Percentiles rank a stretch among this genome's conserved stretches.
These are phyloP conservation scores for Eristalis pertinax DNA, from an alignment of 2,888 invertebrate species.

Conservation along the genomic window DNA sequence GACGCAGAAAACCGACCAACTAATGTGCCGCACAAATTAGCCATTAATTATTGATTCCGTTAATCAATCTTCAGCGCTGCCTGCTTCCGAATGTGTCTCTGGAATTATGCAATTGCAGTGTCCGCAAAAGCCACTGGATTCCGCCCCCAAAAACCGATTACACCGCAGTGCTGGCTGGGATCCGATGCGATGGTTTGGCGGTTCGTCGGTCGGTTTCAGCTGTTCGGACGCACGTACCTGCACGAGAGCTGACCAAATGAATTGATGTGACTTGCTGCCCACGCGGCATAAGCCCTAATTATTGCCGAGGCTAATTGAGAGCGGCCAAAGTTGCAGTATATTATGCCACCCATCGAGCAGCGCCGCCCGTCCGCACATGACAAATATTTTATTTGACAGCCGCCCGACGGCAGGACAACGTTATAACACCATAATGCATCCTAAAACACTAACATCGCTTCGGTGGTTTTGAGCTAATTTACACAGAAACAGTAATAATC, in stretches of 20 bases:
- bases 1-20: conserved; percentile 53
- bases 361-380: conserved; percentile 19
- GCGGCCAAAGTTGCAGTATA: conserved; percentile 20
- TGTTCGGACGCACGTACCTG: neutral
- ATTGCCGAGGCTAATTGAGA: conserved; percentile 57
- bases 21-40: conserved; percentile 67
- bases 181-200: conserved; percentile 14
- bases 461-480: conserved; percentile 65
- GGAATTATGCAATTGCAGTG: conserved; percentile 43
- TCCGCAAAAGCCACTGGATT: conserved; percentile 1
- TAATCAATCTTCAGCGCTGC: conserved; percentile 64
- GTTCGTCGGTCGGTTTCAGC: conserved; percentile 48
- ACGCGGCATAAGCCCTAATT: conserved; percentile 58
- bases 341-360: neutral
- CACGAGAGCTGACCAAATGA: conserved; percentile 30
- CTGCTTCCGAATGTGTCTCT: conserved; percentile 42
- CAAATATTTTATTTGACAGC: conserved; percentile 67
- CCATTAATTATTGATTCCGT: conserved; percentile 70
- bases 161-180: neutral
- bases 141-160: neutral
- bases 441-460: conserved; percentile 47
- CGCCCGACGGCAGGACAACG: conserved; percentile 58
- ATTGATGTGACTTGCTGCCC: conserved; percentile 52
- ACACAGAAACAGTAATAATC: conserved; percentile 64
- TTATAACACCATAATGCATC: conserved; percentile 50